These are phyloP conservation scores for Meteorus cinctellus DNA, from an alignment of 2,888 invertebrate species.

Conservation along the genomic window DNA sequence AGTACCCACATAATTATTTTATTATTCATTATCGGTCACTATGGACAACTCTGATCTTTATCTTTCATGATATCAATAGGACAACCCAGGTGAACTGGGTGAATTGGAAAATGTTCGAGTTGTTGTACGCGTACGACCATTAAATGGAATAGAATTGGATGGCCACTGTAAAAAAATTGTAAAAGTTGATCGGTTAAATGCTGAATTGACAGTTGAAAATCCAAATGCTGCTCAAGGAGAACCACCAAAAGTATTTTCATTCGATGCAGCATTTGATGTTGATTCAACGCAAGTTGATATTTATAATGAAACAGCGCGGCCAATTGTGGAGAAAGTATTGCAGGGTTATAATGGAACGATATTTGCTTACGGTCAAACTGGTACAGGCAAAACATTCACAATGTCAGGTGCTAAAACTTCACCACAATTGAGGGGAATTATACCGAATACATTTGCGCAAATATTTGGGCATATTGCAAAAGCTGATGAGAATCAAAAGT, in stretches of 20 bases:
- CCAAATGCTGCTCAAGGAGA: slow-evolving; percentile 82
- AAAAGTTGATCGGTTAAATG: slow-evolving; percentile 84
- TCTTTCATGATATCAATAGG: slow-evolving; percentile 65
- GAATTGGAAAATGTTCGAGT: slow-evolving; percentile 96
- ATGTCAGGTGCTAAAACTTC: slow-evolving; percentile 95
- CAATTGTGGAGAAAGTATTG: slow-evolving; percentile 96
- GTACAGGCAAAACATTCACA: slow-evolving; percentile 99
- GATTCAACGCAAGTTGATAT: slow-evolving; percentile 94
- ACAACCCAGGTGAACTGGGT: slow-evolving; percentile 75
- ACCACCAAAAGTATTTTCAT: slow-evolving; percentile 92
- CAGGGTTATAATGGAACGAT: slow-evolving; percentile 97
- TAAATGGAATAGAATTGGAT: slow-evolving; percentile 88
- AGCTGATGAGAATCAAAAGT: slow-evolving; percentile 92
- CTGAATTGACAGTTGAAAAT: slow-evolving; percentile 85
- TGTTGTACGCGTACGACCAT: slow-evolving; percentile 94
- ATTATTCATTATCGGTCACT: neutral
- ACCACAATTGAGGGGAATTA: slow-evolving; percentile 94
- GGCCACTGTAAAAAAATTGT: slow-evolving; percentile 84
- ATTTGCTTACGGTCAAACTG: slow-evolving; percentile 93
- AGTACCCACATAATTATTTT: slow-evolving; percentile 50
- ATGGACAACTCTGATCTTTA: neutral
- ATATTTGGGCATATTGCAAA: slow-evolving; percentile 98
- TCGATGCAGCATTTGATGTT: slow-evolving; percentile 94
- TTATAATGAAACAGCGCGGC: slow-evolving; percentile 96
- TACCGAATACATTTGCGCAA: slow-evolving; percentile 99